phyloP scores from a whole-genome alignment of 2,888 invertebrate species.

The Callimorpha dominula region DNA sequence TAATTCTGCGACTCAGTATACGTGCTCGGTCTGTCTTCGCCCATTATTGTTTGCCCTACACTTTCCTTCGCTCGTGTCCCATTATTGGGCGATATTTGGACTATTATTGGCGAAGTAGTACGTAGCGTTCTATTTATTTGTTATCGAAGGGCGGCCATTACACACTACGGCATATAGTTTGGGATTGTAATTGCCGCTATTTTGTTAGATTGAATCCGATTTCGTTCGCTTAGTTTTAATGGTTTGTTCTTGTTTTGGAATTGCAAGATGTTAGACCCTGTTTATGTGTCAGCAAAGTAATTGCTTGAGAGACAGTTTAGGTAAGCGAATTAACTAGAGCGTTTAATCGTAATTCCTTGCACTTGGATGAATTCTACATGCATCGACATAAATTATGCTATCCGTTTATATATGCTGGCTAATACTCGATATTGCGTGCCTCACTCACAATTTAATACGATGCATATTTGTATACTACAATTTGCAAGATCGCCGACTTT shows the following conservation, averaged over 20 bases:
- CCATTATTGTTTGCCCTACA: constrained; percentile 80
- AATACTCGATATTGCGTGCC: constrained; percentile 23
- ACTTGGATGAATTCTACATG: constrained; percentile 59
- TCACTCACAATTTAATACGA: no score
- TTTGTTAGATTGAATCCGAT: constrained; percentile 77
- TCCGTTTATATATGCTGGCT: constrained; percentile 47
- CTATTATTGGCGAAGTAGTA: constrained; percentile 73
- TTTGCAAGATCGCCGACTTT: background rate
- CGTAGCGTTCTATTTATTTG: constrained; percentile 74
- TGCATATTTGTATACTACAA: background rate
- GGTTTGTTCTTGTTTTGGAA: constrained; percentile 62
- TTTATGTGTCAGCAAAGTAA: constrained; percentile 15
- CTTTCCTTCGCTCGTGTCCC: constrained; percentile 72
- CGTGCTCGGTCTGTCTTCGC: constrained; percentile 74
- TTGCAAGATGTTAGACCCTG: constrained; percentile 54
- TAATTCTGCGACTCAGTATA: constrained; percentile 80
- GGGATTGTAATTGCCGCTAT: constrained; percentile 81
- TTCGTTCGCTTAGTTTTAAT: constrained; percentile 70
- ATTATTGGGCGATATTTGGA: constrained; percentile 82
- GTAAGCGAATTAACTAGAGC: constrained; percentile 62
- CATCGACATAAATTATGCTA: constrained; percentile 64
- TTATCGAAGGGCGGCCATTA: constrained; percentile 75
- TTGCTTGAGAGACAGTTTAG: constrained; percentile 51
- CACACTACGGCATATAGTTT: constrained; percentile 72
- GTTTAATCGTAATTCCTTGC: constrained; percentile 58